Conservation (phyloP, 1,140 invertebrate species). For the Matsumurasca onukii region DNA sequence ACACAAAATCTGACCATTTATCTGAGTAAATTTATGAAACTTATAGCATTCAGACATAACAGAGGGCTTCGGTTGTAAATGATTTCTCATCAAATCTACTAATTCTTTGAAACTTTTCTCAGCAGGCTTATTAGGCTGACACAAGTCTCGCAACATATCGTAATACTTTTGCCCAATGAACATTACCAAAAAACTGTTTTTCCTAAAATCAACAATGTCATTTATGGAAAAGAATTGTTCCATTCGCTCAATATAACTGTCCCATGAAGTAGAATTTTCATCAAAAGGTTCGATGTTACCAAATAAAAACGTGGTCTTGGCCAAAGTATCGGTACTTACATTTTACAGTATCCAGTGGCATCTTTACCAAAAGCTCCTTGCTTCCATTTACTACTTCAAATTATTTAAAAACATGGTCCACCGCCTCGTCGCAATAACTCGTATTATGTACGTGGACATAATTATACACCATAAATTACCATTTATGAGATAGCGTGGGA, state of each 20-base stretch:
- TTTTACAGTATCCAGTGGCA: too few relatives aligned
- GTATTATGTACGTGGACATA: too few relatives aligned
- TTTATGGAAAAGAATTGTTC: not conserved
- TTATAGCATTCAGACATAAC: slow-evolving; percentile 16
- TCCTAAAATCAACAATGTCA: not conserved
- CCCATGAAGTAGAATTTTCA: not conserved
- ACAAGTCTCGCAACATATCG: not conserved
- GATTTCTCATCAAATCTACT: not conserved
- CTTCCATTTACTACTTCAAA: too few relatives aligned
- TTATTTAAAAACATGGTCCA: too few relatives aligned
- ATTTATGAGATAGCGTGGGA: too few relatives aligned
- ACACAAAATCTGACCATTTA: too few relatives aligned
- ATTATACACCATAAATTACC: too few relatives aligned
- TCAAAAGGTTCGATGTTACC: not conserved
- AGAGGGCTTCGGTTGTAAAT: slow-evolving; percentile 1
- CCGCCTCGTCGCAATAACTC: too few relatives aligned
- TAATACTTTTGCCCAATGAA: not conserved
- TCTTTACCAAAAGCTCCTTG: too few relatives aligned
- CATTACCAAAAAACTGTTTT: not conserved
- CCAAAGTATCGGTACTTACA: too few relatives aligned
- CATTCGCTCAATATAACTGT: not conserved
- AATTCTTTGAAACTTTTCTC: not conserved
- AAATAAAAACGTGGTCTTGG: not conserved
- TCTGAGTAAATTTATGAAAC: too few relatives aligned
- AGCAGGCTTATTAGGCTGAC: slow-evolving; percentile 1